Base-by-base conservation (phyloP, 2,113 vertebrate species). In the Corythoichthys intestinalis region DNA sequence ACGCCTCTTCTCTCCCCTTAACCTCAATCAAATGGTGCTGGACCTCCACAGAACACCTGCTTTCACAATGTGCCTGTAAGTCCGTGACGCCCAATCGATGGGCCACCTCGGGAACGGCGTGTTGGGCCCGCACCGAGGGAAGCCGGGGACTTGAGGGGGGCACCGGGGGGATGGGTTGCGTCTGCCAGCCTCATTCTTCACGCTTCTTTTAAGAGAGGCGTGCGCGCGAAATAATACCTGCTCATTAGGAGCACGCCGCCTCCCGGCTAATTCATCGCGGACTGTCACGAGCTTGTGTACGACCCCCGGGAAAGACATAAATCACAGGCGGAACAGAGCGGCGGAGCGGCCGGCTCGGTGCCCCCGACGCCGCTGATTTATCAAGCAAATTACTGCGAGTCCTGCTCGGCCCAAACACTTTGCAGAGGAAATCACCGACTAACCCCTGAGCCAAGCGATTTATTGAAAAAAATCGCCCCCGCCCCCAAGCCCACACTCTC, bases 301-400 rank as follows among this genome's bases (percentile, higher is more conserved):
- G 94, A 95, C 94, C 94, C 94, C 91, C 94, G 91, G 95, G 94
- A 95, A 95, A 94, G 91, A 93, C 94, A 97, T 97, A 96, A 96
- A 97, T 97, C 94, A 96, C 91, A 82, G 81, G 82, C 93, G 90
- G 94, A 96, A 94, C 92, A 92, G 82, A 90, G 72, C 80, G 81
- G 76, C 65, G 75, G 78, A 82, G 60, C 84, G 73, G 81, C 75
- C 52, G 76, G 83, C 86, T 74, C 73, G 90, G 75, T 77, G 90
- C 77, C 86, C 88, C 92, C 87, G 91, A 93, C 91, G 83, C 85
- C 81, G 91, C 92, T 93, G 93, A 95, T 96, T 94, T 93, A 95
- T 96, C 94, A 94, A 94, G 94, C 95, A 94, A 95, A 96, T 95
- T 94, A 94, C 93, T 92, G 79, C 89, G 90, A 91, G 91, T 93